Conservation (phyloP, 2,888 invertebrate genomes). For the Ramazzottius varieornatus region DNA sequence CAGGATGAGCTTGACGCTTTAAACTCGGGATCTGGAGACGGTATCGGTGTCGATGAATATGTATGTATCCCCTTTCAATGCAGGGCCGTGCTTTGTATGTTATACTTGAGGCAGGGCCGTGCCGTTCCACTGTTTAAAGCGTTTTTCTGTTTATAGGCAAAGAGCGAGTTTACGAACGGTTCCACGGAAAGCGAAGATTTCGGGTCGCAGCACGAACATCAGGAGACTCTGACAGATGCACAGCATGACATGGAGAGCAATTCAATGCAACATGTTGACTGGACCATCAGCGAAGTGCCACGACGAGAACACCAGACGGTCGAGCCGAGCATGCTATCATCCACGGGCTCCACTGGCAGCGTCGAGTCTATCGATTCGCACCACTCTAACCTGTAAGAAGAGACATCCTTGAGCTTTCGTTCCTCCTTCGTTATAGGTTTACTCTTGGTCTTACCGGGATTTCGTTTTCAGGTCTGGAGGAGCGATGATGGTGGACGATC, state of each 20-base stretch:
- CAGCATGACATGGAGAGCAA: background rate
- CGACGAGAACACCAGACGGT: background rate
- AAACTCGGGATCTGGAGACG: background rate
- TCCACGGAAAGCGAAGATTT: background rate
- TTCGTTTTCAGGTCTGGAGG: background rate
- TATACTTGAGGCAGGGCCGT: no score
- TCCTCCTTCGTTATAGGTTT: background rate
- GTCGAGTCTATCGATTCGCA: conserved; percentile 1
- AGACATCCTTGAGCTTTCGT: background rate
- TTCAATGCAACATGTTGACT: background rate
- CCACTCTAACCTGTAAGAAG: background rate
- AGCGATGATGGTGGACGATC: background rate
- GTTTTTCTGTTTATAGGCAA: background rate
- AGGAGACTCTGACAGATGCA: background rate
- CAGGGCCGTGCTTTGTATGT: no score
- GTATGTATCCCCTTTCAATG: background rate
- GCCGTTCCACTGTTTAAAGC: background rate
- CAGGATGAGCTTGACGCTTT: background rate
- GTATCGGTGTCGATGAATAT: background rate
- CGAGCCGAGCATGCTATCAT: background rate
- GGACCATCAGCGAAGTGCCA: background rate
- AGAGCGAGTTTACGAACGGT: background rate
- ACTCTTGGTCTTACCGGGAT: background rate
- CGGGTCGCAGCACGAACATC: background rate
- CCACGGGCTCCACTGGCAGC: background rate